Evolutionary conservation across 2,888 invertebrate species (phyloP).

Genomic region (Drosophila mulleri): DNA sequence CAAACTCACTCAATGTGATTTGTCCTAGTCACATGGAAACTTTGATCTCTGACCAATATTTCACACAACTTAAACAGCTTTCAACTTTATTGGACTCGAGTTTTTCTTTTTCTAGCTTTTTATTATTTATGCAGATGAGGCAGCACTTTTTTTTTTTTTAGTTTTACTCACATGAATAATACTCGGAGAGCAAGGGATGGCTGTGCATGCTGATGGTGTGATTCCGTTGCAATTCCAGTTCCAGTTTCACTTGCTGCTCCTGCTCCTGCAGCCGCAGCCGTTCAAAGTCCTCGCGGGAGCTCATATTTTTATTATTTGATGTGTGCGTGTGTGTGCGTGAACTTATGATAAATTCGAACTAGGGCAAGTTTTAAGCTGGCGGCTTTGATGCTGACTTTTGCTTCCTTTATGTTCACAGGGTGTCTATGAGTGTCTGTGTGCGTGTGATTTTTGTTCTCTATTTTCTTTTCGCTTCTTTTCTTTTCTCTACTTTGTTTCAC

Average conservation of each 20-base stretch:
- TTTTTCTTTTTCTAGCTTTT: not conserved
- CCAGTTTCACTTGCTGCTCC: constrained; percentile 34
- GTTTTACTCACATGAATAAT: constrained; percentile 77
- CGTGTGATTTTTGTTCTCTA: not conserved
- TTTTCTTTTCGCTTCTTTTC: not conserved
- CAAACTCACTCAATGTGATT: not conserved
- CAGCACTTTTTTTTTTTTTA: not conserved
- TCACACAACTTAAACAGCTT: not conserved
- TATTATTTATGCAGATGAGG: constrained; percentile 1
- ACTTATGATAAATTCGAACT: constrained; percentile 54
- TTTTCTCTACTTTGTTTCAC: constrained; percentile 22
- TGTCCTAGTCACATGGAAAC: not conserved
- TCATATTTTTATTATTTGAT: constrained; percentile 36
- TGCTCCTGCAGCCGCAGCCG: constrained; percentile 29
- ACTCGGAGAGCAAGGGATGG: constrained; percentile 78
- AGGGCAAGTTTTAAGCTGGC: constrained; percentile 52
- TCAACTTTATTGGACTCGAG: not conserved
- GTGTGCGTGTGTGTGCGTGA: constrained; percentile 11
- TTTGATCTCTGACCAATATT: not conserved
- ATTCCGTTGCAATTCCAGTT: constrained; percentile 47
- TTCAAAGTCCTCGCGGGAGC: constrained; percentile 48
- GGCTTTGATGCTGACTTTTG: constrained; percentile 23
- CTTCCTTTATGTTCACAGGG: constrained; percentile 15
- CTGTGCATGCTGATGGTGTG: constrained; percentile 49
- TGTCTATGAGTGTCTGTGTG: not conserved